Evolutionary conservation across 2,888 invertebrate species (phyloP).

Genomic region (Dryocosmus kuriphilus): DNA sequence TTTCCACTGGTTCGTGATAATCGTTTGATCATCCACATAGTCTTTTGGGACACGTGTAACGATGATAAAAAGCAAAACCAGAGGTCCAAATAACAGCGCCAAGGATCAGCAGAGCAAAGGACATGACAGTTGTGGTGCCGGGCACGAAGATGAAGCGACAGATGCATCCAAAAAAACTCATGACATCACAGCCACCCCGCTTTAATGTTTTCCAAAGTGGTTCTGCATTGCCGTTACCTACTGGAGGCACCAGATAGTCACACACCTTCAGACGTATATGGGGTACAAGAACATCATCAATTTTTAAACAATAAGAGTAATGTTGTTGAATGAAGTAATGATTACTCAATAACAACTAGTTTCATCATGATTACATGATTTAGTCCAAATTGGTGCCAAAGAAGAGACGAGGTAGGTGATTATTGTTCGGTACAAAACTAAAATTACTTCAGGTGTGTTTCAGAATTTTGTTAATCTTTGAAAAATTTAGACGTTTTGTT

Average conservation of each 20-base stretch:
- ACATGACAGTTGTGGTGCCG: slow-evolving; percentile 61
- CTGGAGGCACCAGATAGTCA: neutral
- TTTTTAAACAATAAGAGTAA: neutral
- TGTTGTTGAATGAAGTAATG: neutral
- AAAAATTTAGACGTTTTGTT: neutral
- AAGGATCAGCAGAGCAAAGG: slow-evolving; percentile 65
- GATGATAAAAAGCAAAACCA: slow-evolving; percentile 53
- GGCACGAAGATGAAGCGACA: slow-evolving; percentile 63
- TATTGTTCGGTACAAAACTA: neutral
- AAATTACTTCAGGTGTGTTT: neutral
- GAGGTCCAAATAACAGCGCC: slow-evolving; percentile 62
- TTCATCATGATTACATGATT: neutral
- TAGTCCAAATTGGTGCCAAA: neutral
- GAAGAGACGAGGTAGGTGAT: slow-evolving; percentile 1
- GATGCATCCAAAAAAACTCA: slow-evolving; percentile 51
- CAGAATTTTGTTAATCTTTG: neutral
- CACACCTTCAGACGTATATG: slow-evolving; percentile 1
- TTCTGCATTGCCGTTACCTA: slow-evolving; percentile 6
- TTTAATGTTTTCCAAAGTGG: neutral
- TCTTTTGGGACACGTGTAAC: slow-evolving; percentile 46
- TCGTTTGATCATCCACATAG: slow-evolving; percentile 27
- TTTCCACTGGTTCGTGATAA: neutral
- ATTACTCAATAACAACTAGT: neutral
- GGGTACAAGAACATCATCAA: neutral
- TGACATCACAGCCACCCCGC: slow-evolving; percentile 29